phyloP scores from a whole-genome alignment of 1,140 invertebrate species.

The Halesus radiatus region DNA sequence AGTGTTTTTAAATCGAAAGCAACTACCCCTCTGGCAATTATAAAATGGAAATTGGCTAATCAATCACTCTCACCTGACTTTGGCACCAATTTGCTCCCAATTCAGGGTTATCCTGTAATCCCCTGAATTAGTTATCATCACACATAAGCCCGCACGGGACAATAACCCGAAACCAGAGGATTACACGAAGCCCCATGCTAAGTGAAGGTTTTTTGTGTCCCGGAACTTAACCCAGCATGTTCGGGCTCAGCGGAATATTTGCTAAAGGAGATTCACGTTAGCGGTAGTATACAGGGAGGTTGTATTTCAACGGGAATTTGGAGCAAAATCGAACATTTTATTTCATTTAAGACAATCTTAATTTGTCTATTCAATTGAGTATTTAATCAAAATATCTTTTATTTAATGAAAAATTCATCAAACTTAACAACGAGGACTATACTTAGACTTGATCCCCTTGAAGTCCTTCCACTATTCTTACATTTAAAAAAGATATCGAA shows the following conservation, averaged over 20 bases:
- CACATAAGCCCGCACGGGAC: conserved; percentile 32
- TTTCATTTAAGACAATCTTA: too few species aligned
- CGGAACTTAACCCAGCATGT: neutral
- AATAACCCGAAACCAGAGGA: conserved; percentile 33
- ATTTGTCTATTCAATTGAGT: too few species aligned
- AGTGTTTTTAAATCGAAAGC: too few species aligned
- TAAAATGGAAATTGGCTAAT: conserved; percentile 16
- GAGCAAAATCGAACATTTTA: too few species aligned
- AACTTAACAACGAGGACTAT: too few species aligned
- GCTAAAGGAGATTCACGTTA: conserved; percentile 11
- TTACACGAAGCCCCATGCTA: conserved; percentile 22
- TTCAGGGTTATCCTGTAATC: conserved; percentile 12
- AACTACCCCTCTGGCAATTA: conserved; percentile 2
- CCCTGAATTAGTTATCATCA: conserved; percentile 29
- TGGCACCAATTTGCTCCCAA: conserved; percentile 28
- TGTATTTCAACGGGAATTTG: too few species aligned
- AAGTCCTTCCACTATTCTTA: too few species aligned
- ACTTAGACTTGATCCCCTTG: too few species aligned
- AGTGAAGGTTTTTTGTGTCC: conserved; percentile 34
- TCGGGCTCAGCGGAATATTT: conserved; percentile 25
- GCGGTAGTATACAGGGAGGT: too few species aligned
- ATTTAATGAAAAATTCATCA: too few species aligned
- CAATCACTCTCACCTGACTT: conserved; percentile 28
- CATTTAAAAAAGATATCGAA: too few species aligned
- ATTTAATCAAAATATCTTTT: too few species aligned